Conservation (phyloP, 2,113 vertebrate species). For the Chionomys nivalis region DNA sequence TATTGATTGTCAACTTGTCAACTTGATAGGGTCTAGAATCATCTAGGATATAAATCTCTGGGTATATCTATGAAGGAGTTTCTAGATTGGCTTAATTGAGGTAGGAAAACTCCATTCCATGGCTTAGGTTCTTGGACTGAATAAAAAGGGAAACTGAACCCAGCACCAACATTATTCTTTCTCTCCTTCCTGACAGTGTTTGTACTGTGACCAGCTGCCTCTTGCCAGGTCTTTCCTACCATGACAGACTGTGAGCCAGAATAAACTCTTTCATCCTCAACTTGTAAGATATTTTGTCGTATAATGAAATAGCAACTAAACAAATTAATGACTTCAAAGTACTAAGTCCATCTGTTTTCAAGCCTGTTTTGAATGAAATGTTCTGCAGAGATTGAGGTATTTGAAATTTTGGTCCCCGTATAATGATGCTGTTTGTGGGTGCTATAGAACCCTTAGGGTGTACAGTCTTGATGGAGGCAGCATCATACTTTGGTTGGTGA, state of each 20-base stretch:
- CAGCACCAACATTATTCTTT: neutral
- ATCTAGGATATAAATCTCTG: neutral
- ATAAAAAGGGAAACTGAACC: neutral
- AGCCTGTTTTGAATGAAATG: neutral
- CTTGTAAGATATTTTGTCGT: neutral
- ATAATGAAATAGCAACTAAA: neutral
- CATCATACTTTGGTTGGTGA: neutral
- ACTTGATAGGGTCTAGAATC: neutral
- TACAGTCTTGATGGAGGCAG: neutral
- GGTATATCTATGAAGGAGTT: neutral
- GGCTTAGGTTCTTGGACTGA: neutral
- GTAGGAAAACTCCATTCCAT: neutral
- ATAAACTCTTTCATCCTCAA: neutral
- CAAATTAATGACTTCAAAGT: neutral
- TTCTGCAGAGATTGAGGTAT: neutral
- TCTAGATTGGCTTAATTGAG: no score
- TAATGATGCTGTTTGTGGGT: neutral
- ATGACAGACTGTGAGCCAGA: no score
- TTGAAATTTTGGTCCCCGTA: neutral
- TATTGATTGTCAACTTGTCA: neutral
- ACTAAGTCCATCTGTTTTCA: neutral
- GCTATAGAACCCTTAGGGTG: neutral
- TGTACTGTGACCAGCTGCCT: neutral
- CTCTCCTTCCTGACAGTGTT: neutral
- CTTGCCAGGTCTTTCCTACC: neutral